Base-by-base conservation (phyloP, 2,888 invertebrate genomes). In the Ennomos quercinarius region DNA sequence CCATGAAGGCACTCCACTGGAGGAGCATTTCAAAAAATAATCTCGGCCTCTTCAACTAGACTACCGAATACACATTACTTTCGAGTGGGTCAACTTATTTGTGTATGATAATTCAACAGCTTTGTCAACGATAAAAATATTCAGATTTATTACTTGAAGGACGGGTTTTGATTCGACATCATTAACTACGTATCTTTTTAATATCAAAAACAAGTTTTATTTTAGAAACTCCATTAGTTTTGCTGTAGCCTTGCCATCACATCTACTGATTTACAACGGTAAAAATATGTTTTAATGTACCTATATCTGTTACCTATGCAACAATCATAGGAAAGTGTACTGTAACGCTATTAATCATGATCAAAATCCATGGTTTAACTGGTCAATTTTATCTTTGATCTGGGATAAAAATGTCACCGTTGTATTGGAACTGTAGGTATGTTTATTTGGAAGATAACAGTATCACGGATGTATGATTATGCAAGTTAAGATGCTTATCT, bases 21-120 rank as follows among this genome's bases (percentile, higher is more conserved):
- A 91, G 91, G 87, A 91, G 89, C 87, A 87, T 89, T 91, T 88
- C 85, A 89, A 87, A 91, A 88, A 86, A 87, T 92, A 89, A 92
- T 92, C 91, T 91, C 89, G 66, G 76, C 86, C 88, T 89, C 91
- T 90, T 85, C 82, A 91, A 78, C 73, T 62, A 69, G 57, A 80
- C 89, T 85, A 82, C 91, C 89, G 80, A 89, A 89, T 79, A 81
- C 76, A 86, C 81, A 84, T 86, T 88, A 87, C 72, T 77, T 81
- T 91, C 87, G 87, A 91, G 91, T 91, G 91, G 88, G 84, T 84
- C 87, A 86, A 80, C 84, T 81, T 83, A 83, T 86, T 84, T 86
- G 77, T 77, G 72, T 78, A 81, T 80, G 83, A 86, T 86, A 84
- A 84, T 83, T 87, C 73, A 76, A 74, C 72, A 74, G 77, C 74